Base-by-base conservation (phyloP, 2,113 vertebrate genomes). In the Seriola quinqueradiata region DNA sequence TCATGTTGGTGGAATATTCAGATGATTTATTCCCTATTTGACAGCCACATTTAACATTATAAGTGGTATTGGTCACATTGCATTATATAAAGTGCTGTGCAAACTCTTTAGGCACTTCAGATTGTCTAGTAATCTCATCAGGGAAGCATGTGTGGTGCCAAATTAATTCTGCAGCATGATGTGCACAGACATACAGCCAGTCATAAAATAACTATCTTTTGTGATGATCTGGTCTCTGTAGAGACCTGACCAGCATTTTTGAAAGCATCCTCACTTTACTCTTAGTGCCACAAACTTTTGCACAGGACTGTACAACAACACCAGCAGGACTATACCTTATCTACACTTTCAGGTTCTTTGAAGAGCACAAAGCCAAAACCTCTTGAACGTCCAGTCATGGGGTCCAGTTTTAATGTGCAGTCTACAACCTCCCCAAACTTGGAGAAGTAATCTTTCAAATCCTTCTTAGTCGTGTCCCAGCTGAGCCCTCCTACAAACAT, bases 391-490 rank as follows among this genome's bases (percentile, higher is more conserved):
- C 98, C 98, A 6, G 98, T 99, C 95, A 99, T 97, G 76, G 98
- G 98, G 92, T 99, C 98, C 89, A 99, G 94, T 91, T 99, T 99
- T 89, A 99, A 93, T 38, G 97, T 99, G 94, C 98, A 99, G 95
- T 99, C 98, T 42, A 99, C 97, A 8, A 99, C 98, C 93, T 99
- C 98, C 65, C 98, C 98, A 84, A 97, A 99, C 91, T 98, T 99
- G 70, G 96, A 96, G 89, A 99, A 99, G 92, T 99, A 99, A 93
- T 99, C 98, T 93, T 99, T 99, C 92, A 99, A 95, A 85, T 99
- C 98, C 94, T 99, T 99, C 95, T 99, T 99, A 5, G 98, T 99
- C 16, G 98, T 99, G 95, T 99, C 98, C 98, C 98, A 99, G 95
- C 98, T 99, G 87, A 99, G 97, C 48, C 98, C 98, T 21, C 98